Evolutionary conservation across 2,797 vertebrate species (phyloP), one percentile per base, ranked within the genome.

Genomic region (Apodemus agrarius): DNA sequence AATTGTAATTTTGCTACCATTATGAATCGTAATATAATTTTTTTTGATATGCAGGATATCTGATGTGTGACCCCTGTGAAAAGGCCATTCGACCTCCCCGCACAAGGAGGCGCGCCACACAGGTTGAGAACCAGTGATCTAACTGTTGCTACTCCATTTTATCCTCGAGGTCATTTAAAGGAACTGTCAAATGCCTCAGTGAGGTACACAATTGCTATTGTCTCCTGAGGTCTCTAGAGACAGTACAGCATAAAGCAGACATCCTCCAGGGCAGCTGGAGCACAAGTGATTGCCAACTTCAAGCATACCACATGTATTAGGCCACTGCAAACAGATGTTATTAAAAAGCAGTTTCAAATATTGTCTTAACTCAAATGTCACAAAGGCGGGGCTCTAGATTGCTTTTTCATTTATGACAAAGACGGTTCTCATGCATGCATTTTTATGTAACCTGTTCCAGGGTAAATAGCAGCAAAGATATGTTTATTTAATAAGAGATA

Each of bases 251-350:
- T 72, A 89, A 91, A 92, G 57, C 67, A 96, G 88, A 59, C 76
- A 96, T 88, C 88, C 37, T 93, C 61, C 65, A 93, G 84, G 94
- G 88, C 92, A 96, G 83, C 93, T 97, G 88, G 93, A 95, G 78
- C 80, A 91, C 89, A 93, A 94, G n/a, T 63, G 59, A 79, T 57
- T 96, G 85, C 82, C 90, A 96, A 69, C 84, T 90, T 93, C 49
- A 96, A 69, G 91, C 67, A 96, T 90, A 95, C 22, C 63, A 72
- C 81, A 93, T 72, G n/a, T 91, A 94, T 86, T 96, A 95, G 79
- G 75, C 91, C 79, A 94, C 81, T 65, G 29, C 54, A 43, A 49
- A 95, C 67, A 89, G 85, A 96, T 82, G 67, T 74, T 49, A 97
- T 43, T 94, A 54, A 96, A 94, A 81, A 57, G 11, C 1, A 96